Percentiles rank a stretch among this genome's conserved stretches.
Evolutionary conservation across 2,113 vertebrate species (phyloP).

Genomic region (Isichthys henryi): DNA sequence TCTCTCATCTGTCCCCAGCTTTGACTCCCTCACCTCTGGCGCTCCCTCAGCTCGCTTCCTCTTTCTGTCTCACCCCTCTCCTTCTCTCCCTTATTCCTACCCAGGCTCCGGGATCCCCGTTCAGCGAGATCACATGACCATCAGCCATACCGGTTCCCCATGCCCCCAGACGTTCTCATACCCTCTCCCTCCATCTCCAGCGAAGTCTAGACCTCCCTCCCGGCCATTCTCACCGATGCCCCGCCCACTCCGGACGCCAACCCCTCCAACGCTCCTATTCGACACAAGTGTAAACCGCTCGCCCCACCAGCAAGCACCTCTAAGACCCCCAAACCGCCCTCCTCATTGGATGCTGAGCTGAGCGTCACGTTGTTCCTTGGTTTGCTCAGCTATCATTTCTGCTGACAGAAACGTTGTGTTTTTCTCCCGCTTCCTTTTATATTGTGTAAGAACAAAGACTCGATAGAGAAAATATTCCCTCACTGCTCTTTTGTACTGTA

Average conservation of each 20-base stretch:
- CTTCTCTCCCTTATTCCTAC: constrained; percentile 5
- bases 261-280: constrained; percentile 60
- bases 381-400: not conserved
- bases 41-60: not conserved
- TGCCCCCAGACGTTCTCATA: constrained; percentile 73
- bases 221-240: constrained; percentile 38
- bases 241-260: constrained; percentile 46
- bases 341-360: not conserved
- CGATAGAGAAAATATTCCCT: not conserved
- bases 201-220: constrained; percentile 68
- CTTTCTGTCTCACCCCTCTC: constrained; percentile 7
- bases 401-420: not conserved
- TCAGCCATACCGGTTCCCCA: constrained; percentile 67
- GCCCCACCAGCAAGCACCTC: not conserved
- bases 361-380: not conserved
- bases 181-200: constrained; percentile 71
- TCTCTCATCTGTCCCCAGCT: not conserved
- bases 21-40: not conserved
- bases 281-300: constrained; percentile 57
- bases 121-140: constrained; percentile 84
- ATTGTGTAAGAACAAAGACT: constrained; percentile 5
- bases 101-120: constrained; percentile 71
- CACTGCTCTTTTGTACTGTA: not conserved
- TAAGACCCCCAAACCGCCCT: not conserved
- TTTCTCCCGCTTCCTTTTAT: not conserved